Percentiles rank a stretch among this genome's conserved stretches.
Evolutionary conservation across 2,888 invertebrate genomes (phyloP).

Genomic region (Schizaphis graminum): DNA sequence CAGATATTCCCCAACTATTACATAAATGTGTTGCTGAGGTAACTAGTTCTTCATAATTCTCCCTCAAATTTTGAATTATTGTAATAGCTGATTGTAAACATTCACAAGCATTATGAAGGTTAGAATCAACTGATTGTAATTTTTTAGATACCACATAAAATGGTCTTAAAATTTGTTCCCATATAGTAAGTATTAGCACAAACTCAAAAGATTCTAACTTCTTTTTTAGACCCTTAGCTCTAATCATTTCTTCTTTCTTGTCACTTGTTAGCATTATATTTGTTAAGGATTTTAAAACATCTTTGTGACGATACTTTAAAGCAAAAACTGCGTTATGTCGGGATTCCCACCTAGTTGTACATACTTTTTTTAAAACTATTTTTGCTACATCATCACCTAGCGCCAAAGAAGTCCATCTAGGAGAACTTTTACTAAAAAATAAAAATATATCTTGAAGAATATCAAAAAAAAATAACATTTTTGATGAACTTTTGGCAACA

Average conservation of each 20-base stretch:
- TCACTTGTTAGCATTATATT: slow-evolving; percentile 13
- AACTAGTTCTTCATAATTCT: slow-evolving; percentile 7
- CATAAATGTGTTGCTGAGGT: background rate
- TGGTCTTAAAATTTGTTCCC: background rate
- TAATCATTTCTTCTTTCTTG: slow-evolving; percentile 11
- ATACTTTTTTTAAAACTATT: slow-evolving; percentile 14
- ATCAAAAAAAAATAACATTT: background rate
- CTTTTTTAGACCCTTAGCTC: background rate
- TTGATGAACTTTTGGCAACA: background rate
- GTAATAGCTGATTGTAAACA: background rate
- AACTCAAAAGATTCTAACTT: slow-evolving; percentile 23
- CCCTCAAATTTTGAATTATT: background rate
- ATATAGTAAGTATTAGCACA: background rate
- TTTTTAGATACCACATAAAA: slow-evolving; percentile 20
- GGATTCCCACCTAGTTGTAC: background rate
- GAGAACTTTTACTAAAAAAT: background rate
- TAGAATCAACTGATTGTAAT: background rate
- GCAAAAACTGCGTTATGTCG: background rate
- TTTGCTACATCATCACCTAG: slow-evolving; percentile 2
- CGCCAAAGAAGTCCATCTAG: slow-evolving; percentile 4
- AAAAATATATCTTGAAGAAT: slow-evolving; percentile 5
- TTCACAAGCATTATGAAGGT: background rate
- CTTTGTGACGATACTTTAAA: background rate
- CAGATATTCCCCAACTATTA: background rate
- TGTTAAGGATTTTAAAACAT: slow-evolving; percentile 1